These are phyloP conservation scores for Drosophila kuntzei DNA, from an alignment of 2,888 invertebrate species.

Conservation along the genomic window DNA sequence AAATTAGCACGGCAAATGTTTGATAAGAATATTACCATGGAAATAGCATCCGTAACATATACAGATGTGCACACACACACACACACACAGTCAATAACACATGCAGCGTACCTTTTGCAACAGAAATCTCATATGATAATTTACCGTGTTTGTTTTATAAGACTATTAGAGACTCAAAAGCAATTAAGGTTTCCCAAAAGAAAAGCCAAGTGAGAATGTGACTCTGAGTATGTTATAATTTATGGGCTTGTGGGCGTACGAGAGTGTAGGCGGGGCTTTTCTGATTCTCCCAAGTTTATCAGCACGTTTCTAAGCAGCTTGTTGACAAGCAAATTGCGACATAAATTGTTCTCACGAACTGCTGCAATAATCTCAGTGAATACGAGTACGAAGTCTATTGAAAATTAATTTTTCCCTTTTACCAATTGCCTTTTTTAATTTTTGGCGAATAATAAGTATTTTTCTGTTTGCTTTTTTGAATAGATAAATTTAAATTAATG, in stretches of 20 bases:
- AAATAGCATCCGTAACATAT: constrained; percentile 29
- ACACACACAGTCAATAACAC: background rate
- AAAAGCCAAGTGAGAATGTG: constrained; percentile 25
- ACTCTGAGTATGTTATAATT: constrained; percentile 51
- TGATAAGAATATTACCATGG: constrained; percentile 57
- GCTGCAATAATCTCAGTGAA: constrained; percentile 36
- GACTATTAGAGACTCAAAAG: constrained; percentile 63
- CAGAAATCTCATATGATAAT: constrained; percentile 55
- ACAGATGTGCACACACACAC: background rate
- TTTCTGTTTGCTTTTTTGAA: too few relatives aligned
- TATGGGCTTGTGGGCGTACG: constrained; percentile 36
- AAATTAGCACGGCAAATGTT: constrained; percentile 51
- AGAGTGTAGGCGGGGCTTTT: constrained; percentile 23
- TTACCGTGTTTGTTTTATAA: constrained; percentile 67
- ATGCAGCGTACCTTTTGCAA: constrained; percentile 12
- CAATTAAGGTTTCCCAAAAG: constrained; percentile 60
- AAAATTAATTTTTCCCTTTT: constrained; percentile 33
- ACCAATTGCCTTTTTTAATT: background rate
- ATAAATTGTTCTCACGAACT: constrained; percentile 43
- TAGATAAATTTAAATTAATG: too few relatives aligned
- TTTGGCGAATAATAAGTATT: too few relatives aligned
- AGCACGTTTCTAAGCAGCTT: constrained; percentile 58
- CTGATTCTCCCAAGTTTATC: constrained; percentile 33
- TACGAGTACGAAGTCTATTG: constrained; percentile 22
- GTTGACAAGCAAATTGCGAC: constrained; percentile 61